phyloP scores from a whole-genome alignment of 2,888 invertebrate genomes.

The Zygogramma bicolorata region DNA sequence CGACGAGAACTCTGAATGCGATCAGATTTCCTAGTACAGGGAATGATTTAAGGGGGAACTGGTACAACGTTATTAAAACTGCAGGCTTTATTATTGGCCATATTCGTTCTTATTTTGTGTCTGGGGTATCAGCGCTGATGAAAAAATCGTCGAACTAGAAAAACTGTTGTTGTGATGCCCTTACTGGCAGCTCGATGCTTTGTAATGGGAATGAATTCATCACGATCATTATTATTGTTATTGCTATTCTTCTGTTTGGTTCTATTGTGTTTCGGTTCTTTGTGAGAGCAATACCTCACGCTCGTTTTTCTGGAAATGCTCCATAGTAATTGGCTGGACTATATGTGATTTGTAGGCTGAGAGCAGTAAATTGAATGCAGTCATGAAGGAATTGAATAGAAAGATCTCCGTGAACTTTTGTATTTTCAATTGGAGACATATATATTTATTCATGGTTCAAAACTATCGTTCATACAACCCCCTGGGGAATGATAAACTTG shows the following conservation, averaged over 20 bases:
- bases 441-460: no score
- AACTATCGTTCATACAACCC: no score
- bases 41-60: conserved; percentile 26
- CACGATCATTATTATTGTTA: not conserved
- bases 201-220: not conserved
- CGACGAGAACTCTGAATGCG: conserved; percentile 2
- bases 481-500: no score
- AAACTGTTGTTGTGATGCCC: conserved; percentile 34
- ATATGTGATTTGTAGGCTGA: no score
- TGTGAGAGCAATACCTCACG: not conserved
- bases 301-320: not conserved
- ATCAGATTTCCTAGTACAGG: conserved; percentile 14
- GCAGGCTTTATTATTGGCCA: conserved; percentile 34
- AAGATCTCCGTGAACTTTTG: no score
- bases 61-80: conserved; percentile 38
- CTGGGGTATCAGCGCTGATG: conserved; percentile 38
- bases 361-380: no score
- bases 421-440: no score
- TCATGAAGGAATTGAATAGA: no score
- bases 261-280: not conserved
- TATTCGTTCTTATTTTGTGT: conserved; percentile 37
- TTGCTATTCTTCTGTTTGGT: not conserved
- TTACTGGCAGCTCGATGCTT: not conserved
- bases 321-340: no score
- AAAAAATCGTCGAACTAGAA: conserved; percentile 36